Base-by-base conservation (phyloP, 2,888 invertebrate genomes). In the Eugnorisma glareosa region DNA sequence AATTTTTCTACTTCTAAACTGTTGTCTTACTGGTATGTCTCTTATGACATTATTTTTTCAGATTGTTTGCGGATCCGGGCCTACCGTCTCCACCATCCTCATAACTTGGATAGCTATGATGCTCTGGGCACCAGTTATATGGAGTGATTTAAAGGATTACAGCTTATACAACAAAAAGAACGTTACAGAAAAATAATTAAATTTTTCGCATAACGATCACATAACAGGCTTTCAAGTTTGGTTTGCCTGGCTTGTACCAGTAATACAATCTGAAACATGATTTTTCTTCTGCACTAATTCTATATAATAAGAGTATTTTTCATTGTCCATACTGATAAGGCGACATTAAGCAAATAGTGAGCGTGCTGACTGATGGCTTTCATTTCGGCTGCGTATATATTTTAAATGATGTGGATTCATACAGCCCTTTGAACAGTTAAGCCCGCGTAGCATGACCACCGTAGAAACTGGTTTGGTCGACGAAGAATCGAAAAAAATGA, bases 111-210 rank as follows among this genome's bases (percentile, higher is more conserved):
- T 91, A 0, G 35, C 68, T 0, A 68, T 93, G 7, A 84, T 77
- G 5, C 86, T 91, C 5, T 96, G 90, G 81, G 94, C 93, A 0
- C 95, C 95, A 1, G 6, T 95, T 0, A 81, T 96, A 40, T 96
- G 95, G 95, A 90, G 93, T 0, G 92, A 90, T 59, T 0, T 77
- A 8, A n/a, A n/a, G 0, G 40, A n/a, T 8, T 64, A n/a, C n/a
- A 31, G 18, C 6, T 15, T 2, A 6, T 43, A 15, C 40, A 0
- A 3, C 4, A 37, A 37, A 37, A 5, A 5, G 6, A 37, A 37
- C 6, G 6, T 0, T 5, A 37, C 37, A 37, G 6, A 37, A 7
- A 37, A 37, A 37, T 0, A 10, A 0, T 37, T 8, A 37, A 37
- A 37, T 37, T 37, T 28, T 51, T 24, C n/a, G 10, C 28, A 54